phyloP scores from a whole-genome alignment of 2,797 vertebrate genomes.

The Tokudaia muenninki region DNA sequence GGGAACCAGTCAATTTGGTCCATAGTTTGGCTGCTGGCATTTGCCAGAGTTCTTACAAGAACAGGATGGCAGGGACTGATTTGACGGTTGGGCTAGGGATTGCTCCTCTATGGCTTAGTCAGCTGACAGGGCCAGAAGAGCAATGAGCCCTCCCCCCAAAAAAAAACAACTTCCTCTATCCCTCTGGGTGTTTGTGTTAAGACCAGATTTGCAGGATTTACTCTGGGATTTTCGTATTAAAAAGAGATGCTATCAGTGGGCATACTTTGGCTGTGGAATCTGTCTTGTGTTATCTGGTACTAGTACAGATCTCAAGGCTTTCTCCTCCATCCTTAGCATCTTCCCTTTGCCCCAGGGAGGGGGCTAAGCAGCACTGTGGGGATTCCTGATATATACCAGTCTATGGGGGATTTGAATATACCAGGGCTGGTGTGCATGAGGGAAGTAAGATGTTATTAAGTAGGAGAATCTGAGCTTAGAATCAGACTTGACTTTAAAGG shows the following conservation, averaged over 20 bases:
- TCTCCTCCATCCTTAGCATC: background rate
- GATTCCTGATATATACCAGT: background rate
- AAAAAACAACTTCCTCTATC: constrained; percentile 30
- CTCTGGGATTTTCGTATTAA: constrained; percentile 29
- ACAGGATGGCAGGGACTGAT: background rate
- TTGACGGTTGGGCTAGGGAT: background rate
- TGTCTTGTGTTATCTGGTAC: constrained; percentile 1
- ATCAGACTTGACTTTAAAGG: background rate
- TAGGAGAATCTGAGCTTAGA: background rate
- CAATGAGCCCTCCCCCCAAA: background rate
- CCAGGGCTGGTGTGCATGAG: background rate
- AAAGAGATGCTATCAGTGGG: background rate
- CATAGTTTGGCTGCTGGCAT: background rate
- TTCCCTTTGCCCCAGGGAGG: background rate
- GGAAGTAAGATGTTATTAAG: background rate
- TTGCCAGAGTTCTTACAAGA: background rate
- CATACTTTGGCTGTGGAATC: background rate
- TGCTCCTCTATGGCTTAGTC: background rate
- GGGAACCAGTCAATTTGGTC: background rate
- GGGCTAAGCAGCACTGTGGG: background rate
- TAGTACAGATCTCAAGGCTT: background rate
- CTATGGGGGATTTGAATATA: background rate
- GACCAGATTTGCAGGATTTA: constrained; percentile 67
- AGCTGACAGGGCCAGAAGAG: background rate
- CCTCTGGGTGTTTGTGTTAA: constrained; percentile 55